phyloP scores from a whole-genome alignment of 1,140 invertebrate genomes.

The Reticulitermes speratus region DNA sequence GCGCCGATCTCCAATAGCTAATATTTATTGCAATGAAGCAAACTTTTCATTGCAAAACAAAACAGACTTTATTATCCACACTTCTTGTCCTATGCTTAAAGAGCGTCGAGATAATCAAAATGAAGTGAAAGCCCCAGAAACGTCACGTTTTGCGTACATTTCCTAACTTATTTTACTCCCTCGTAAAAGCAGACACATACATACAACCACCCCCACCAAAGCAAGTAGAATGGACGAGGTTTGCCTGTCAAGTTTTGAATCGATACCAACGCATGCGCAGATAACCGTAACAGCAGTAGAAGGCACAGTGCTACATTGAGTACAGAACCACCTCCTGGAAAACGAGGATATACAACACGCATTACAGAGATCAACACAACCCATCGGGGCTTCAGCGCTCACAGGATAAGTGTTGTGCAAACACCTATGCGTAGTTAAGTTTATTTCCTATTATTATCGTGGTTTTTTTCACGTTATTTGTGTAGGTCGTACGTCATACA shows the following conservation, averaged over 20 bases:
- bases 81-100: no score
- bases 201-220: neutral
- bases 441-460: neutral
- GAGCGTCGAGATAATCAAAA: no score
- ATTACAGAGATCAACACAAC: neutral
- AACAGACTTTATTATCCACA: no score
- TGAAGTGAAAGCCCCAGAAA: no score
- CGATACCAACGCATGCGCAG: conserved; percentile 1
- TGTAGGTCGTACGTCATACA: neutral
- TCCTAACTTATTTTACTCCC: neutral
- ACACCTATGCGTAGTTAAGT: neutral
- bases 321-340: neutral
- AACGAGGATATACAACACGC: neutral
- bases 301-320: neutral
- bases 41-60: no score
- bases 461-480: neutral
- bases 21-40: no score
- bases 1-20: no score
- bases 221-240: conserved; percentile 9
- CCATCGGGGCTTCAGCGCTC: neutral
- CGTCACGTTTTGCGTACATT: no score
- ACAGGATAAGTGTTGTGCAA: neutral
- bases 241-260: conserved; percentile 11
- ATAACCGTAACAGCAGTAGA: neutral
- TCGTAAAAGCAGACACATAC: neutral